Evolutionary conservation across 2,888 invertebrate genomes (phyloP).

Genomic region (Drosophila eohydei): DNA sequence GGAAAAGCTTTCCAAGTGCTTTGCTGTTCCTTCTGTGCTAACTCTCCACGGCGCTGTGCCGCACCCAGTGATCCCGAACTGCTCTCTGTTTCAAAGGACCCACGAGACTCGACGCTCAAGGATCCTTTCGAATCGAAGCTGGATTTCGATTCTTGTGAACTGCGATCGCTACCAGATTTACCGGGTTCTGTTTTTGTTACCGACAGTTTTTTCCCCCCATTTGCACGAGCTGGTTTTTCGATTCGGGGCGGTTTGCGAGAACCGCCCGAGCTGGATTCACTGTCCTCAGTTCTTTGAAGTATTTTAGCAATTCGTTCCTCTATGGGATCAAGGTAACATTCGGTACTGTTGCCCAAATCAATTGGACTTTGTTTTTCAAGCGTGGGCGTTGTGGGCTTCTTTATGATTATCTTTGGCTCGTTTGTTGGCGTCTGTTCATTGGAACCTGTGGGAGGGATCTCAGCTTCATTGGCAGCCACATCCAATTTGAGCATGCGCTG

Average conservation of each 20-base stretch:
- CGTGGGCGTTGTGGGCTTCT: constrained; percentile 86
- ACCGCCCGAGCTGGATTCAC: constrained; percentile 88
- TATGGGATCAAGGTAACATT: constrained; percentile 84
- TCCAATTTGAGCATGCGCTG: constrained; percentile 88
- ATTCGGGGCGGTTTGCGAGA: constrained; percentile 86
- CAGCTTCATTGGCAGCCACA: constrained; percentile 85
- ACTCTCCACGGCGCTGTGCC: constrained; percentile 88
- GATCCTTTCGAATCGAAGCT: constrained; percentile 88
- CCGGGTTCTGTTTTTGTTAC: constrained; percentile 84
- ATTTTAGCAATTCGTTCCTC: constrained; percentile 85
- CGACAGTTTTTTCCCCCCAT: constrained; percentile 83
- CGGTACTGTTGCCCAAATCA: constrained; percentile 87
- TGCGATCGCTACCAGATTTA: constrained; percentile 83
- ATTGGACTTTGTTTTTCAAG: constrained; percentile 88
- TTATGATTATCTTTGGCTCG: constrained; percentile 72
- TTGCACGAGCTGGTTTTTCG: constrained; percentile 82
- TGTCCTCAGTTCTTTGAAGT: constrained; percentile 86
- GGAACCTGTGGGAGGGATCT: constrained; percentile 86
- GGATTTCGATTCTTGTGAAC: constrained; percentile 86
- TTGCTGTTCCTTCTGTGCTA: constrained; percentile 88
- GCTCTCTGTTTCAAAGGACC: constrained; percentile 91
- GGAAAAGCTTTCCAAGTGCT: constrained; percentile 94
- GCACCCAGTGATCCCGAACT: constrained; percentile 91
- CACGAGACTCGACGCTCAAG: constrained; percentile 89
- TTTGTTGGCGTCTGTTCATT: constrained; percentile 82